Evolutionary conservation across 2,888 invertebrate species (phyloP).

Genomic region (Vandiemenella viatica): DNA sequence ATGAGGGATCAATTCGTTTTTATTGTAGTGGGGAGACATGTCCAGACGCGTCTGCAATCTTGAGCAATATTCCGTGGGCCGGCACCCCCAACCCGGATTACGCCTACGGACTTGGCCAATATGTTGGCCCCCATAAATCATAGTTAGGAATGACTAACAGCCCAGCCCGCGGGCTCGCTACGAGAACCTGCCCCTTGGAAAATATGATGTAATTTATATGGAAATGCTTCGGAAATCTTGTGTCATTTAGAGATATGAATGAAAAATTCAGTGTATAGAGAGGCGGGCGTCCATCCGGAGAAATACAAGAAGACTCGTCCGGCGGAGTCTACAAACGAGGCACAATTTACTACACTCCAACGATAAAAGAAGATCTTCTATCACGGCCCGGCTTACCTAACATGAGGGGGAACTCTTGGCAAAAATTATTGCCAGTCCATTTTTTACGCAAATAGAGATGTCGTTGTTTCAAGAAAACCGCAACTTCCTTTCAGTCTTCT

Average conservation of each 20-base stretch:
- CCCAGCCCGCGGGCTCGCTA: slow-evolving; percentile 28
- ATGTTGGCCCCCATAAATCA: slow-evolving; percentile 37
- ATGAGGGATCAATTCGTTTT: too few species aligned
- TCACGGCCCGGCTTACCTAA: too few species aligned
- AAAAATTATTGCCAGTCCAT: too few species aligned
- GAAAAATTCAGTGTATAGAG: slow-evolving; percentile 20
- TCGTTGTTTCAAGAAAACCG: too few species aligned
- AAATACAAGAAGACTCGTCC: too few species aligned
- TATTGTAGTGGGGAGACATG: too few species aligned
- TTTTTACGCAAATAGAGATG: too few species aligned
- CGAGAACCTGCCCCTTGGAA: slow-evolving; percentile 27
- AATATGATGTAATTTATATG: slow-evolving; percentile 39
- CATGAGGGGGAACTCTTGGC: too few species aligned
- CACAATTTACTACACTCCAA: too few species aligned
- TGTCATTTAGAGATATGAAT: slow-evolving; percentile 23
- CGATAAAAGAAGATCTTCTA: too few species aligned
- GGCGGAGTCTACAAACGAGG: too few species aligned
- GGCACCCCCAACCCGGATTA: neutral
- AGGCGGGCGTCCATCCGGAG: neutral
- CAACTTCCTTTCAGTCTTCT: too few species aligned
- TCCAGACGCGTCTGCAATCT: neutral
- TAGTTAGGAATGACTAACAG: slow-evolving; percentile 36
- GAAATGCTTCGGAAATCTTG: slow-evolving; percentile 27
- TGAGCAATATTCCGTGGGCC: neutral
- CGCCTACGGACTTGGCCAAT: slow-evolving; percentile 26